Evolutionary conservation across 2,888 invertebrate genomes (phyloP).

Genomic region (Xestoiulus laeticollis): DNA sequence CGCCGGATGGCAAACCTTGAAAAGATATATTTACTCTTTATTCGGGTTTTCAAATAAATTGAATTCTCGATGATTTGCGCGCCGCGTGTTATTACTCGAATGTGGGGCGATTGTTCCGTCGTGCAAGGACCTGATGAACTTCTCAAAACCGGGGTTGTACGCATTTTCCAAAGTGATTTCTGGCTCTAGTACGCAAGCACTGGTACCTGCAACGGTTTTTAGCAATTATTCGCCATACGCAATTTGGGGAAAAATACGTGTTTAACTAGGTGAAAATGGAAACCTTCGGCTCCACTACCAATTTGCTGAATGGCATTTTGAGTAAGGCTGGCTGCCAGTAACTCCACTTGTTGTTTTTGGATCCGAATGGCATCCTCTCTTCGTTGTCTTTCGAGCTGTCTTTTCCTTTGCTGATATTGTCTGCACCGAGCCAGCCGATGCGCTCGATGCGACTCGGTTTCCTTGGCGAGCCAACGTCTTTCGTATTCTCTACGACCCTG

Average conservation of each 20-base stretch:
- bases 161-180: conserved; percentile 6
- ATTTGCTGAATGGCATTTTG: neutral
- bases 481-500: neutral
- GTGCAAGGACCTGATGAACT: neutral
- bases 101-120: neutral
- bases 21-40: neutral
- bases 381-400: neutral
- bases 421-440: neutral
- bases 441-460: neutral
- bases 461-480: conserved; percentile 11
- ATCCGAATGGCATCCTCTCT: neutral
- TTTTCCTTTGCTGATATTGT: neutral
- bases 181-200: neutral
- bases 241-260: too few relatives aligned
- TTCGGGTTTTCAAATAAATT: too few relatives aligned
- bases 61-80: too few relatives aligned
- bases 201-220: neutral
- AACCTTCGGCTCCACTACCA: neutral
- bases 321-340: neutral
- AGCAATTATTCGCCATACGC: too few relatives aligned
- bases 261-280: too few relatives aligned
- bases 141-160: neutral
- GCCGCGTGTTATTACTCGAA: neutral
- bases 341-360: neutral
- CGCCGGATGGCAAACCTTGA: neutral